Evolutionary conservation across 2,113 vertebrate genomes (phyloP).

Genomic region (Varanus komodoensis): DNA sequence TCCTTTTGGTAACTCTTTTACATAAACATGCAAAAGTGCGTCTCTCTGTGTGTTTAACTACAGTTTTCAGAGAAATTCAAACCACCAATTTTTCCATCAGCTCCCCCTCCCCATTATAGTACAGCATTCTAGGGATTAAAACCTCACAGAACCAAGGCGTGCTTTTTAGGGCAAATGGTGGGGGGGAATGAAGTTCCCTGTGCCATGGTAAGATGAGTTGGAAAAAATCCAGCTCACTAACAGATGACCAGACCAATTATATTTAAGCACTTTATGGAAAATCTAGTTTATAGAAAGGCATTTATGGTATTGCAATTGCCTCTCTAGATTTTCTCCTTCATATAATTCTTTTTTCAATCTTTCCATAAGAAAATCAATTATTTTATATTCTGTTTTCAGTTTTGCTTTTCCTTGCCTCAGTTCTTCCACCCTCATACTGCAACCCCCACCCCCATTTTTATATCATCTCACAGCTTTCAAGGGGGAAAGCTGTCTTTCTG

Average conservation of each 20-base stretch:
- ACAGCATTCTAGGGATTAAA: conserved; percentile 4
- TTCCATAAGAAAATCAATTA: conserved; percentile 50
- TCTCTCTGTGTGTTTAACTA: neutral
- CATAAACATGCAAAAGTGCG: neutral
- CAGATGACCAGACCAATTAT: conserved; percentile 27
- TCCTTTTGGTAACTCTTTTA: neutral
- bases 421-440: conserved; percentile 50
- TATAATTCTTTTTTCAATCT: conserved; percentile 49
- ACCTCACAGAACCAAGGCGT: conserved; percentile 21
- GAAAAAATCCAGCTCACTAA: conserved; percentile 23
- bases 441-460: conserved; percentile 35
- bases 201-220: conserved; percentile 22
- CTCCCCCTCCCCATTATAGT: neutral
- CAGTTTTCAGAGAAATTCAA: neutral
- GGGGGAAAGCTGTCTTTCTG: conserved; percentile 51
- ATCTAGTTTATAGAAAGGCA: conserved; percentile 24
- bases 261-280: conserved; percentile 35
- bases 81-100: no score
- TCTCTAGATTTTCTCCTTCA: conserved; percentile 35
- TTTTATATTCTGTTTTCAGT: conserved; percentile 60
- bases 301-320: conserved; percentile 24
- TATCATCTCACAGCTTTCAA: conserved; percentile 65
- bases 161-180: neutral
- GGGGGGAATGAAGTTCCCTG: conserved; percentile 7
- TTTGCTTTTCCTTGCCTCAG: conserved; percentile 55